A percentile compares a stretch with the other conserved stretches of the same genome.
Conservation (phyloP, 2,113 vertebrate species). For the Sylvicapra grimmia region DNA sequence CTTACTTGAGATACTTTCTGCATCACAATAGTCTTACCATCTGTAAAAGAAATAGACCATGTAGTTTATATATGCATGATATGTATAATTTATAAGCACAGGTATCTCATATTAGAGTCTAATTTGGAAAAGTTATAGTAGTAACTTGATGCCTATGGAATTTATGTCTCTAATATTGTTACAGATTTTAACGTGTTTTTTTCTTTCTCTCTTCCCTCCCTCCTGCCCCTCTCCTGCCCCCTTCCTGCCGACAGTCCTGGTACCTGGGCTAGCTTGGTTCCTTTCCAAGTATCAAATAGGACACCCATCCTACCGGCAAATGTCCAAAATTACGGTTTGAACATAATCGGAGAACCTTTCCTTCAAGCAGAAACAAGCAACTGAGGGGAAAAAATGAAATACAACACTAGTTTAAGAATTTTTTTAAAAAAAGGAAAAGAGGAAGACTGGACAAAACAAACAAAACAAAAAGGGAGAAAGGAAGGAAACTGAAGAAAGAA, state of each 20-base stretch:
- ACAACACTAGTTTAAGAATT: constrained; percentile 64
- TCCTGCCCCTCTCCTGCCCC: not conserved
- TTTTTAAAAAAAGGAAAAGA: constrained; percentile 59
- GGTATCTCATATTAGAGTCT: constrained; percentile 17
- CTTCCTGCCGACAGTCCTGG: constrained; percentile 90
- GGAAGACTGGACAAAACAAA: constrained; percentile 67
- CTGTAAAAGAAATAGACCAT: not conserved
- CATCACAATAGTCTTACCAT: not conserved
- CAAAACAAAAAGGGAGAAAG: constrained; percentile 68
- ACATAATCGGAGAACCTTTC: constrained; percentile 99
- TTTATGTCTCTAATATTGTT: constrained; percentile 11
- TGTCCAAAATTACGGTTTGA: constrained; percentile 99
- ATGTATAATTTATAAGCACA: not conserved
- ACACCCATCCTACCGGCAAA: constrained; percentile 98
- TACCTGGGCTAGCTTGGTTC: constrained; percentile 99
- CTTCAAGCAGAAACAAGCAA: constrained; percentile 99
- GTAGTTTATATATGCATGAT: not conserved
- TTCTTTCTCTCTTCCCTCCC: constrained; percentile 52
- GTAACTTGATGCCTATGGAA: constrained; percentile 41
- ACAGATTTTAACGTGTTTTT: constrained; percentile 68
- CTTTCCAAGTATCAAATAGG: constrained; percentile 99
- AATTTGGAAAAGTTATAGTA: constrained; percentile 21
- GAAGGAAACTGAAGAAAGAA: constrained; percentile 81
- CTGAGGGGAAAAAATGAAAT: constrained; percentile 82
- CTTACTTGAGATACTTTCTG: not conserved